Percentiles rank a stretch among this genome's conserved stretches.
Evolutionary conservation across 2,888 invertebrate genomes (phyloP).

Genomic region (Bibio marci): DNA sequence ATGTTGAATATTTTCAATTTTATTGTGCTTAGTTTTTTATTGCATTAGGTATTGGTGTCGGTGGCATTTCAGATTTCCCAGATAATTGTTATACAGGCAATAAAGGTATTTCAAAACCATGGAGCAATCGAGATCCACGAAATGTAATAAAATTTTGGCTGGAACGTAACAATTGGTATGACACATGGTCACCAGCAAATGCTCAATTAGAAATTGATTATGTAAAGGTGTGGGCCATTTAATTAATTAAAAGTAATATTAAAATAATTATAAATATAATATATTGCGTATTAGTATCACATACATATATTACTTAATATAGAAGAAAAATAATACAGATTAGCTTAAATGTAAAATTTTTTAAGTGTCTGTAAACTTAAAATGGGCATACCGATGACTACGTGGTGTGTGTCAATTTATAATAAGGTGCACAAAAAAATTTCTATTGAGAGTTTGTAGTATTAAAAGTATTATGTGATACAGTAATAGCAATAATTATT

Average conservation of each 20-base stretch:
- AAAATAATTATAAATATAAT: too few species aligned
- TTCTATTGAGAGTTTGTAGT: too few species aligned
- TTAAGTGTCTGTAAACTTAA: too few species aligned
- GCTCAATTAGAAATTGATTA: constrained; percentile 21
- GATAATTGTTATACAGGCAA: constrained; percentile 29
- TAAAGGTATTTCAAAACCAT: constrained; percentile 40
- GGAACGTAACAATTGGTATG: constrained; percentile 36
- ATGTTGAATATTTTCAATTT: constrained; percentile 2
- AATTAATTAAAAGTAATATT: not conserved
- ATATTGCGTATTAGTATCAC: too few species aligned
- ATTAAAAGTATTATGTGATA: too few species aligned
- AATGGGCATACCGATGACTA: too few species aligned
- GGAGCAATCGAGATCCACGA: constrained; percentile 44
- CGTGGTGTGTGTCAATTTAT: too few species aligned
- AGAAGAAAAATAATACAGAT: too few species aligned
- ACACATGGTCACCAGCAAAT: constrained; percentile 45
- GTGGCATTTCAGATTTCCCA: constrained; percentile 53
- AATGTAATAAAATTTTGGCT: constrained; percentile 53
- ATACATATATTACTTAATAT: too few species aligned
- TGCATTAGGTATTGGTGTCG: constrained; percentile 59
- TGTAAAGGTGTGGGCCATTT: constrained; percentile 22
- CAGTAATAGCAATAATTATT: too few species aligned
- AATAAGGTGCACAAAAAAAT: too few species aligned
- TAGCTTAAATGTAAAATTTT: too few species aligned
- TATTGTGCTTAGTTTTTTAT: constrained; percentile 37